Percentiles rank a stretch among this genome's conserved stretches.
phyloP scores from a whole-genome alignment of 1,140 invertebrate genomes.

The Drosophila burlai region DNA sequence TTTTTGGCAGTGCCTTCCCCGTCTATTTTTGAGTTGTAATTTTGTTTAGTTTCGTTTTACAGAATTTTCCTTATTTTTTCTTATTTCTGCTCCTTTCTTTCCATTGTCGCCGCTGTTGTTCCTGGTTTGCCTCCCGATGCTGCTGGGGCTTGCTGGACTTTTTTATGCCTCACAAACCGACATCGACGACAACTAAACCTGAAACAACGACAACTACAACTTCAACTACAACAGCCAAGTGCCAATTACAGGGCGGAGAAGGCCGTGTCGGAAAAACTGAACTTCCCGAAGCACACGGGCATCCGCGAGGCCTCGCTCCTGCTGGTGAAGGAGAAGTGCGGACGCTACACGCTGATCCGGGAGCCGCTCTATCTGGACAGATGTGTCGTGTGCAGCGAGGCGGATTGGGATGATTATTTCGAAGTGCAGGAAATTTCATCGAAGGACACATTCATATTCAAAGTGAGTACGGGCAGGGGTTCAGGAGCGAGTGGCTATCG shows the following conservation, averaged over 20 bases:
- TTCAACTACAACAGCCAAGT: conserved; percentile 86
- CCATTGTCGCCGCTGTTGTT: conserved; percentile 35
- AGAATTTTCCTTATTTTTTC: conserved; percentile 66
- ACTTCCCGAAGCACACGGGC: conserved; percentile 88
- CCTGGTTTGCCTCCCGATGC: conserved; percentile 1
- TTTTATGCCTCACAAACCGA: conserved; percentile 37
- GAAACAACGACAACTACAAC: conserved; percentile 54
- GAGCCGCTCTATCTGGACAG: conserved; percentile 95
- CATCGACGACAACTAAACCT: conserved; percentile 44
- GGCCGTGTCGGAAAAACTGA: conserved; percentile 85
- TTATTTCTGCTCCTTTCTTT: conserved; percentile 39
- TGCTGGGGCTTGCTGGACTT: conserved; percentile 10
- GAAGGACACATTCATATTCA: conserved; percentile 97
- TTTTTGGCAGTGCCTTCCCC: background rate
- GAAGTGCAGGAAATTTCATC: conserved; percentile 97
- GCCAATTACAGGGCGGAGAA: conserved; percentile 86
- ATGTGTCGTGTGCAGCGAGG: conserved; percentile 95
- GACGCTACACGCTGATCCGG: conserved; percentile 93
- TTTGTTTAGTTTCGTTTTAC: conserved; percentile 81
- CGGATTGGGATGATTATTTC: conserved; percentile 96
- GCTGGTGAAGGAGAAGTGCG: conserved; percentile 95
- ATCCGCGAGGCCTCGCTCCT: conserved; percentile 95
- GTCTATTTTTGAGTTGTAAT: conserved; percentile 63
- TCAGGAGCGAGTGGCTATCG: background rate
- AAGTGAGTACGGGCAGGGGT: conserved; percentile 88